phyloP scores from a whole-genome alignment of 2,797 vertebrate species.

The Ctenopoma kingsleyae region DNA sequence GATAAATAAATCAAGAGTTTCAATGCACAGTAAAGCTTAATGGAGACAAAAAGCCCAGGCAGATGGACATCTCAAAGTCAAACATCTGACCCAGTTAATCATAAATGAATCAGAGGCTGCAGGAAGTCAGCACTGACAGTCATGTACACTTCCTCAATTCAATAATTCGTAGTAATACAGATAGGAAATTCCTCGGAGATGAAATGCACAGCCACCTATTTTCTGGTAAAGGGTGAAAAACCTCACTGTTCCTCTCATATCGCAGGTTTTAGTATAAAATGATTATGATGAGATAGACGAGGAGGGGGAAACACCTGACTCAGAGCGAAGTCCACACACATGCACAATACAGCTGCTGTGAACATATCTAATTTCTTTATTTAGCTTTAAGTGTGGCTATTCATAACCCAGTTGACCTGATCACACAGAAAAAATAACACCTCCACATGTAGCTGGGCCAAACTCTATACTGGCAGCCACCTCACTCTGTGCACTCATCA shows the following conservation, averaged over 20 bases:
- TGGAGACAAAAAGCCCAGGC: neutral
- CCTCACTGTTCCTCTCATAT: slow-evolving; percentile 12
- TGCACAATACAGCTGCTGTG: slow-evolving; percentile 3
- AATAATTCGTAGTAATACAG: slow-evolving; percentile 48
- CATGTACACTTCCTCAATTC: slow-evolving; percentile 60
- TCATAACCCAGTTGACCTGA: slow-evolving; percentile 42
- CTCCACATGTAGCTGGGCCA: slow-evolving; percentile 17
- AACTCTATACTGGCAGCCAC: slow-evolving; percentile 27
- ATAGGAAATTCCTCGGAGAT: slow-evolving; percentile 56
- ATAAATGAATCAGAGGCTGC: slow-evolving; percentile 36
- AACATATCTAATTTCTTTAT: slow-evolving; percentile 38
- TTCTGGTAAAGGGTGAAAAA: slow-evolving; percentile 35
- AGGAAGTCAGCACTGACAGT: slow-evolving; percentile 53
- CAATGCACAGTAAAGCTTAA: neutral
- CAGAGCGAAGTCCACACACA: neutral
- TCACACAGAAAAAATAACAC: slow-evolving; percentile 15
- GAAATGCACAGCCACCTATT: neutral
- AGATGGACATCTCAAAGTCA: neutral
- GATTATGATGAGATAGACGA: slow-evolving; percentile 8
- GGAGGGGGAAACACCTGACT: slow-evolving; percentile 36
- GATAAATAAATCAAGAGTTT: neutral
- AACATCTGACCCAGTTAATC: slow-evolving; percentile 49
- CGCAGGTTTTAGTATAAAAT: neutral
- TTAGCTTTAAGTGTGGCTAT: slow-evolving; percentile 46
- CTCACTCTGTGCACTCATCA: slow-evolving; percentile 42